phyloP scores from a whole-genome alignment of 2,797 vertebrate genomes.

The Apodemus agrarius region DNA sequence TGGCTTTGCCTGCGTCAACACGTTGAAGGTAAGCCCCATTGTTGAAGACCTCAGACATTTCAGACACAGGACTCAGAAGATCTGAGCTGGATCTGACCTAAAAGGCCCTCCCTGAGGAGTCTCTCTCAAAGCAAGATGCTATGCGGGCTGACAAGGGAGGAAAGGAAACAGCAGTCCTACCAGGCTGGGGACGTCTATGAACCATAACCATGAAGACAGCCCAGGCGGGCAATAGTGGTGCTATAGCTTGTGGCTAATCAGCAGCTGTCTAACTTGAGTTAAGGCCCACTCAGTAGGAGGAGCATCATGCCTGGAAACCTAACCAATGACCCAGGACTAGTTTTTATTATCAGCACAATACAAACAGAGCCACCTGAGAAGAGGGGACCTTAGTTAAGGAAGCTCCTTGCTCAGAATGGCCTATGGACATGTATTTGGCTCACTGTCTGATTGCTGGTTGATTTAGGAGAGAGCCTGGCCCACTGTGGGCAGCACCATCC shows the following conservation, averaged over 20 bases:
- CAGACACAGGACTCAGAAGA: neutral
- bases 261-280: neutral
- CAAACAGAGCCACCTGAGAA: neutral
- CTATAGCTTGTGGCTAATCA: neutral
- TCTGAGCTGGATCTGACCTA: neutral
- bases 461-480: too few relatives aligned
- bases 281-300: neutral
- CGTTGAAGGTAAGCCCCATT: neutral
- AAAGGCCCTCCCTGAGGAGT: neutral
- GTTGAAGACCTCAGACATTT: neutral
- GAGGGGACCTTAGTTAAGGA: neutral
- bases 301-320: neutral
- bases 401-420: neutral
- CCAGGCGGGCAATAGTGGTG: neutral
- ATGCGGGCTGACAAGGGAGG: neutral
- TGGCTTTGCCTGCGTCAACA: neutral
- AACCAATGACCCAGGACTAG: neutral
- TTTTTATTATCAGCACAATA: neutral
- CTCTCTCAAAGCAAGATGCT: neutral
- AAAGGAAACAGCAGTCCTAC: neutral
- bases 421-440: neutral
- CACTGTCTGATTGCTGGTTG: neutral
- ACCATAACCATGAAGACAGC: neutral
- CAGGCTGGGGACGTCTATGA: neutral
- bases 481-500: neutral